Base-by-base conservation (phyloP, 1,140 invertebrate species). In the Camponotus vicinus region DNA sequence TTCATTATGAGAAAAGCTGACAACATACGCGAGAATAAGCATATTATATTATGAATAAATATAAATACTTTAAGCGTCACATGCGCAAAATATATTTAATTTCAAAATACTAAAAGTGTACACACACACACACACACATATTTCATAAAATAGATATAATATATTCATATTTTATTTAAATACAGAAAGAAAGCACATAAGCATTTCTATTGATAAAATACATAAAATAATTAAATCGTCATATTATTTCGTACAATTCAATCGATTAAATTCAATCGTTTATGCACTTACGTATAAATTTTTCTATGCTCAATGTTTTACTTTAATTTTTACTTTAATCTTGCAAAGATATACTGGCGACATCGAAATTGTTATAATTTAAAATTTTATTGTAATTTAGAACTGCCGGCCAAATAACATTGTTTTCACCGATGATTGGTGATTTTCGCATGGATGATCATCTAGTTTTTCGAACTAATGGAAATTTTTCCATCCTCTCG, bases 321-420 rank as follows among this genome's bases (percentile, higher is more conserved):
- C 13, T 69, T 37, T 59, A 59, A 59, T 59, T 32, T 71, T 80
- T 57, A 45, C 13, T 45, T 49, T 92, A 80, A 85, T 87, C 87
- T 55, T 90, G 79, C 9, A 87, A 49, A 37, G 79, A 87, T 21
- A n/a, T 34, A 45, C 18, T 9, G 11, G 40, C 8, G 18, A 67
- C 9, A 0, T 92, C 73, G 13, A 90, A 61, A 11, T 87, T 88
- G 3, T 55, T 91, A 37, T 92, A 93, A 83, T 89, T 93, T 11
- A 92, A 52, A 9, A 27, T 27, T 27, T 27, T 27, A 27, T 27
- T 27, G 27, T 27, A 27, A 27, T 27, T 27, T 27, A 92, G 61
- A 67, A 92, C 85, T 59, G 85, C 79, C 3, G 90, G 85, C 89
- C 89, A 91, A n/a, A 86, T 27, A 6, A 89, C 79, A 49, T 92